A percentile compares a stretch with the other conserved stretches of the same genome.
These are phyloP conservation scores for Trichacis sp. DNA, from an alignment of 2,888 invertebrate genomes.

Conservation along the genomic window DNA sequence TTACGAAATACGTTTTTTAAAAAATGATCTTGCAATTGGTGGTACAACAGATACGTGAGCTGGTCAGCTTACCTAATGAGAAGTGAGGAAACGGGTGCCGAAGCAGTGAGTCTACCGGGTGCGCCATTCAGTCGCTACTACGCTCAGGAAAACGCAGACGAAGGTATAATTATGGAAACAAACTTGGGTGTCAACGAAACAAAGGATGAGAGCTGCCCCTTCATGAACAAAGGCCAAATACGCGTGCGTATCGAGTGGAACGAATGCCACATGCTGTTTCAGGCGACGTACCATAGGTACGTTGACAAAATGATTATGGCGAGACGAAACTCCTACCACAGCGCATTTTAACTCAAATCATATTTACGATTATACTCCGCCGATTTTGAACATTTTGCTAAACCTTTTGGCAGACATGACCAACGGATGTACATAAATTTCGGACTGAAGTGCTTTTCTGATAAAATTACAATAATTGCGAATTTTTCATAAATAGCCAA, in stretches of 20 bases:
- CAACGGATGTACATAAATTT: too few relatives aligned
- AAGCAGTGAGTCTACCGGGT: slow-evolving; percentile 77
- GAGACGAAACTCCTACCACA: too few relatives aligned
- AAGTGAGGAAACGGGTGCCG: slow-evolving; percentile 74
- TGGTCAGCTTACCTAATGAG: slow-evolving; percentile 79
- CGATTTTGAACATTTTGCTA: too few relatives aligned
- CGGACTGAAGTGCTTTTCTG: too few relatives aligned
- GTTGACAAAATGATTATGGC: too few relatives aligned
- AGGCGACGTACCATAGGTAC: slow-evolving; percentile 85
- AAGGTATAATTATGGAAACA: slow-evolving; percentile 86
- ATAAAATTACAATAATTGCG: too few relatives aligned
- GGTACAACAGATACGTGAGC: slow-evolving; percentile 74
- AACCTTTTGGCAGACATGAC: too few relatives aligned
- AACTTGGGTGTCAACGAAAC: slow-evolving; percentile 81
- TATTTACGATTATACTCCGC: too few relatives aligned
- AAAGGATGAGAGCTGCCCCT: slow-evolving; percentile 77
- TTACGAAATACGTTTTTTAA: too few relatives aligned
- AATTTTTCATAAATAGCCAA: too few relatives aligned
- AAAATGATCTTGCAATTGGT: too few relatives aligned
- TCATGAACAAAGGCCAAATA: slow-evolving; percentile 79
- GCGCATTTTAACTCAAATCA: too few relatives aligned
- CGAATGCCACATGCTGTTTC: slow-evolving; percentile 83
- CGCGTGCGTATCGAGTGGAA: slow-evolving; percentile 86
- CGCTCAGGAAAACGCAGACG: slow-evolving; percentile 82
- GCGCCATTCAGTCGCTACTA: slow-evolving; percentile 85